Base-by-base conservation (phyloP, 1,140 invertebrate species). In the Ostrea edulis region DNA sequence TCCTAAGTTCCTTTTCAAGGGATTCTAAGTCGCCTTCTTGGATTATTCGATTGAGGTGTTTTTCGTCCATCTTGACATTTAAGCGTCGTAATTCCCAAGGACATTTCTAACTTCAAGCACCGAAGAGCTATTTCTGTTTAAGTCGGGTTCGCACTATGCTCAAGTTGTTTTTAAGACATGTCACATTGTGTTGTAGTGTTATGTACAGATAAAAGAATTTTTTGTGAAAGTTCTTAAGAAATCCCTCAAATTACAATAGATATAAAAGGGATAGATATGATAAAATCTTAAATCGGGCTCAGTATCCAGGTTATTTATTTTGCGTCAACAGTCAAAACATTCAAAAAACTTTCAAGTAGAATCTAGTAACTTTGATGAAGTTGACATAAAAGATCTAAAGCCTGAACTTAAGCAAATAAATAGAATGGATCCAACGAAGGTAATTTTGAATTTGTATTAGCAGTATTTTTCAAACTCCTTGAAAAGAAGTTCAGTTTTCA, bases 31-130 rank as follows among this genome's bases (percentile, higher is more conserved):
- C 68, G 9, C 68, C 68, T 29, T 71, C 29, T 35, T 71, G 68
- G 68, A 71, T 22, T 14, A 71, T 29, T 12, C 29, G 25, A 71
- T 71, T 71, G 68, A 71, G 68, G 12, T 12, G 29, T 35, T 71
- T 71, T 71, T 71, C 68, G 25, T 71, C 25, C 68, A 71, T 71
- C 9, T 68, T 68, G 65, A 68, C n/a, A 68, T 22, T 22, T 68
- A n/a, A 71, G 68, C 68, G 29, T 71, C 68, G 29, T 71, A 71
- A 71, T 71, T 71, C 68, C 68, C 25, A 71, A 71, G 68, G 68
- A 71, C 68, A 71, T 29, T 71, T 71, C 68, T 71, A 71, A 71
- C 68, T 71, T 71, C 25, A 29, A 71, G 12, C 29, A 71, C 68
- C 14, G 14, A 71, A 71, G 68, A 71, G 68, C 29, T 71, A 9